A percentile compares a stretch with the other conserved stretches of the same genome.
phyloP scores from a whole-genome alignment of 2,113 vertebrate genomes.

The Chionomys nivalis region DNA sequence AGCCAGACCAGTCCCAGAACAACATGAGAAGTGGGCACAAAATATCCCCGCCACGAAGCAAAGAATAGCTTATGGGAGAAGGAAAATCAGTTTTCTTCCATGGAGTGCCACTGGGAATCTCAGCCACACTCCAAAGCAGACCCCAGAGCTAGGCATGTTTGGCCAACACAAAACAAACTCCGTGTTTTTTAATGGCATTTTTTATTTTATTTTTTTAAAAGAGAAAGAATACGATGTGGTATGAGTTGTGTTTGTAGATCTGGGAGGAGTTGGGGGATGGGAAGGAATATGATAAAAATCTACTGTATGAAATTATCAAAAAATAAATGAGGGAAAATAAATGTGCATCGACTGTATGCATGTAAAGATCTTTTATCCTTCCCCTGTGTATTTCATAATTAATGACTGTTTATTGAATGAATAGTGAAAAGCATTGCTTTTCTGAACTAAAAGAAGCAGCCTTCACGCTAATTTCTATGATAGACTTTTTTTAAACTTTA shows the following conservation, averaged over 20 bases:
- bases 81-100: neutral
- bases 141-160: neutral
- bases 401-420: neutral
- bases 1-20: neutral
- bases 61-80: neutral
- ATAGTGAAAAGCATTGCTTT: neutral
- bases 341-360: neutral
- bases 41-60: neutral
- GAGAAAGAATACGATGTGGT: neutral
- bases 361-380: neutral
- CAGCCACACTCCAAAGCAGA: neutral
- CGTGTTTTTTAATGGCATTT: neutral
- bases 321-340: neutral
- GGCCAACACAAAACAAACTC: neutral
- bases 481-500: neutral
- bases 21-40: neutral
- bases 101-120: neutral
- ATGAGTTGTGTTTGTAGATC: neutral
- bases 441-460: neutral
- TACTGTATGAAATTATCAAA: neutral
- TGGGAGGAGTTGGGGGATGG: neutral
- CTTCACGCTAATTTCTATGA: neutral
- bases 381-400: neutral
- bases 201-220: neutral
- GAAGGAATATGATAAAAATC: neutral